Base-by-base conservation (phyloP, 2,797 vertebrate species). In the Poecilia picta region DNA sequence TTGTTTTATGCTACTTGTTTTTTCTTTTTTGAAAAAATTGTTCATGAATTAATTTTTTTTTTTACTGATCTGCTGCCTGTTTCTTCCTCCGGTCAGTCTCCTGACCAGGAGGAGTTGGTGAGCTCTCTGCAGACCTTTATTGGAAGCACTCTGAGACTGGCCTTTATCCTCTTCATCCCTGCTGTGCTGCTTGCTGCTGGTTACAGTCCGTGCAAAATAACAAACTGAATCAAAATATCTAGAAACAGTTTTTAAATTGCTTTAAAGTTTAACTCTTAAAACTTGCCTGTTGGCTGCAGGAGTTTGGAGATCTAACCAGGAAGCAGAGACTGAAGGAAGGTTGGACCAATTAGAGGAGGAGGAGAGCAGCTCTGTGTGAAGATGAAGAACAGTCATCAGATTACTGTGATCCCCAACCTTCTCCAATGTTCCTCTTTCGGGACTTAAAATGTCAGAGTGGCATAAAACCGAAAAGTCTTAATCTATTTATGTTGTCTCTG, bases 131-230 rank as follows among this genome's bases (percentile, higher is more conserved):
- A 82, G 59, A 70, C 1, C 53, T 94, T 89, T 81, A 49, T 92
- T 18, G 85, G 88, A 85, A 90, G 89, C 81, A 88, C 90, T 4
- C 4, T 95, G 79, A 87, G 92, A 81, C 41, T 77, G 1, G 89
- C 90, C 75, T 87, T 91, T 64, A 85, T 94, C 82, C n/a, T 91
- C 74, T 94, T 94, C 83, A 89, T 93, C 25, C 92, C 93, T 8
- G 88, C 87, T 2, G 78, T 95, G 77, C 80, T 95, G 76, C 75
- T 93, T 55, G 74, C 77, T 8, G 73, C 89, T 74, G 68, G 86
- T 31, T 73, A 90, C 79, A 89, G 94, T 95, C 80, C 89, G 93
- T 92, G 39, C 41, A 81, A 45, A 62, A 64, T 45, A 75, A 51
- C 57, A 36, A 41, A 46, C 20, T 68, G 18, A 7, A 25, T 25